phyloP scores from a whole-genome alignment of 2,888 invertebrate genomes.

The Caenorhabditis sp. region DNA sequence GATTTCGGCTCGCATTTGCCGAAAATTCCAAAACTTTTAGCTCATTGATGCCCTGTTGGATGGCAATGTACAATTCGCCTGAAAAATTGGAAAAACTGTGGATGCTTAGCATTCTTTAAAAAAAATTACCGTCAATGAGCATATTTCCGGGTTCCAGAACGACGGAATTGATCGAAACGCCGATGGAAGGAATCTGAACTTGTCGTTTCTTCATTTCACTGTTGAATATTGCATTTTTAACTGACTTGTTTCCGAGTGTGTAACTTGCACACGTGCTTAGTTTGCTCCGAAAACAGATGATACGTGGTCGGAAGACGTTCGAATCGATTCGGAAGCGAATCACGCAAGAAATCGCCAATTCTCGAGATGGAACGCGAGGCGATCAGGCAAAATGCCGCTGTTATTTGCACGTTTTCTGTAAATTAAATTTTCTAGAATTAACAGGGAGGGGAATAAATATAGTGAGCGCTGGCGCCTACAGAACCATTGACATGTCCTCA shows the following conservation, averaged over 20 bases:
- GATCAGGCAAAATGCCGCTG: conserved; percentile 40
- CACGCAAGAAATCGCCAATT: conserved; percentile 28
- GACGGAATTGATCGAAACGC: conserved; percentile 14
- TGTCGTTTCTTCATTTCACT: neutral
- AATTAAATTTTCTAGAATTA: no score
- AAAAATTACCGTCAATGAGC: conserved; percentile 35
- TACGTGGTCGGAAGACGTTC: conserved; percentile 43
- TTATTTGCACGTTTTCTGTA: conserved; percentile 48
- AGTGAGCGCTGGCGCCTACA: no score
- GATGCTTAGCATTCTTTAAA: neutral
- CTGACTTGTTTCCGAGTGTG: conserved; percentile 5
- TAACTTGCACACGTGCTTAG: conserved; percentile 27
- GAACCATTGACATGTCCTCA: no score
- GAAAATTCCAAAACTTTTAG: conserved; percentile 46
- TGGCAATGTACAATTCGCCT: conserved; percentile 39
- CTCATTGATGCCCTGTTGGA: conserved; percentile 32
- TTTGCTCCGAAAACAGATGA: conserved; percentile 47
- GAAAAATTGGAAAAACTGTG: neutral
- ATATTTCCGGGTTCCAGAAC: conserved; percentile 52
- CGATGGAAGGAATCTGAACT: conserved; percentile 26
- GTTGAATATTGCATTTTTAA: neutral
- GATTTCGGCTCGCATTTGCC: conserved; percentile 35
- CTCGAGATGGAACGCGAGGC: conserved; percentile 25
- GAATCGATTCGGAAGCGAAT: conserved; percentile 45
- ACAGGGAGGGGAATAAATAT: no score